Evolutionary conservation across 2,113 vertebrate species (phyloP).

Genomic region (Mola mola): DNA sequence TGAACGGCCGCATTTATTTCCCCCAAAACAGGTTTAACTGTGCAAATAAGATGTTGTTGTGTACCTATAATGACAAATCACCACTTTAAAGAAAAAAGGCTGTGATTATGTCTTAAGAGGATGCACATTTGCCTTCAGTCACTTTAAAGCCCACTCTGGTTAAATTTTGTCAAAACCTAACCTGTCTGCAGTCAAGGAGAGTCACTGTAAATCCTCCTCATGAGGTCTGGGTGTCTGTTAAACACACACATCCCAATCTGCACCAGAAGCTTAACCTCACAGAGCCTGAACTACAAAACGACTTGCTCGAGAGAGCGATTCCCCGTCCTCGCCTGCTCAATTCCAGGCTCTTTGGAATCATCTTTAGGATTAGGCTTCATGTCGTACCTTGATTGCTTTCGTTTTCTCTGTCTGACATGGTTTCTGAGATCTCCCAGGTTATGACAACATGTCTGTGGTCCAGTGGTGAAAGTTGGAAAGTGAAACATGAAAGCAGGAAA

Average conservation of each 20-base stretch:
- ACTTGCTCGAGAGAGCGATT: not conserved
- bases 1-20: not conserved
- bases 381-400: slow-evolving; percentile 4
- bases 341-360: not conserved
- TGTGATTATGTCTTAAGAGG: too few species aligned
- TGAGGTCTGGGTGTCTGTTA: slow-evolving; percentile 8
- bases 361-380: slow-evolving; percentile 10
- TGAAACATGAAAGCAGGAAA: slow-evolving; percentile 11
- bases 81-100: too few species aligned
- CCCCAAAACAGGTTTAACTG: not conserved
- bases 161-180: not conserved
- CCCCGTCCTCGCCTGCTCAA: not conserved
- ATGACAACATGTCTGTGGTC: not conserved
- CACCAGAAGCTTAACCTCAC: slow-evolving; percentile 23
- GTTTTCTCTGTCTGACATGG: not conserved
- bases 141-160: not conserved
- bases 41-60: not conserved
- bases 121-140: not conserved
- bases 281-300: slow-evolving; percentile 12
- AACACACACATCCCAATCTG: not conserved
- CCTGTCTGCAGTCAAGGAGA: slow-evolving; percentile 12
- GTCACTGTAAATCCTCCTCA: slow-evolving; percentile 1
- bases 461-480: slow-evolving; percentile 12
- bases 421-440: slow-evolving; percentile 11
- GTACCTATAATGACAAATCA: not conserved